Conservation (phyloP, 2,888 invertebrate species). For the Acrocera orbiculus region DNA sequence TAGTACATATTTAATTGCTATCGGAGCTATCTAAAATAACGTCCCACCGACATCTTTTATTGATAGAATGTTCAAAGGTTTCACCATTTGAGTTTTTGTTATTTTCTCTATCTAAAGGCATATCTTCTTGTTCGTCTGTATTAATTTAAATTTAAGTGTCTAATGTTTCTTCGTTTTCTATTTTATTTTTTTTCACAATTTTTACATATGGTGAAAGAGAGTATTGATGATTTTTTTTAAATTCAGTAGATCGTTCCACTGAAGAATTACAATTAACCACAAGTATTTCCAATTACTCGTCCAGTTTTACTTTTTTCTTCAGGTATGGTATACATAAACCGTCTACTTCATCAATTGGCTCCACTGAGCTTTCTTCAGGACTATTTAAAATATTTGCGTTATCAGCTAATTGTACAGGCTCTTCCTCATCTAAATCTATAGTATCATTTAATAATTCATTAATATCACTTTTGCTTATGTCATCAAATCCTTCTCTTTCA, state of each 20-base stretch:
- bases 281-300: not conserved
- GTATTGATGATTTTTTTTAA: constrained; percentile 2
- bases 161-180: constrained; percentile 1
- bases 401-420: not conserved
- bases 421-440: constrained; percentile 2
- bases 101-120: constrained; percentile 4
- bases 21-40: constrained; percentile 2
- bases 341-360: not conserved
- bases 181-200: not conserved
- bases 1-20: not conserved
- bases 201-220: constrained; percentile 3
- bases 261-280: constrained; percentile 4
- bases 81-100: constrained; percentile 4
- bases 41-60: constrained; percentile 3
- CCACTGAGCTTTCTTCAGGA: constrained; percentile 1
- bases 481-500: constrained; percentile 5
- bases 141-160: constrained; percentile 2
- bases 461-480: constrained; percentile 2
- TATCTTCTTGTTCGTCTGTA: constrained; percentile 3
- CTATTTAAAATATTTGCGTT: not conserved
- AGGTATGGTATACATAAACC: not conserved
- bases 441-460: constrained; percentile 2
- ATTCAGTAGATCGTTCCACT: constrained; percentile 3
- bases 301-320: constrained; percentile 1
- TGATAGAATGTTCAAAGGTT: constrained; percentile 3